Conservation (phyloP, 2,888 invertebrate genomes). For the Nomada ruficornis region DNA sequence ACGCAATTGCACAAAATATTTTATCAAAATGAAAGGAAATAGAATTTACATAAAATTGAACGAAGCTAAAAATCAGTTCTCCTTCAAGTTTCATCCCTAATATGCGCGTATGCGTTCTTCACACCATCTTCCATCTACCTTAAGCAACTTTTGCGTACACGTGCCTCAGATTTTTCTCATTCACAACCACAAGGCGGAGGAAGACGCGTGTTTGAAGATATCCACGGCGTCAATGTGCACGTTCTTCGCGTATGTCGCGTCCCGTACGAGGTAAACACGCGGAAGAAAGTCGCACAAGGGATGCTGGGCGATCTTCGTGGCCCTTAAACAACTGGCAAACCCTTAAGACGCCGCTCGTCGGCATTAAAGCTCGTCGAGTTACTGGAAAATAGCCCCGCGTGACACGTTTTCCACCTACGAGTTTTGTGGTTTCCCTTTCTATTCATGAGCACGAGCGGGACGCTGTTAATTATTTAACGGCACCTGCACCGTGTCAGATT, state of each 20-base stretch:
- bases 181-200: neutral
- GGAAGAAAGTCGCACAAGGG: neutral
- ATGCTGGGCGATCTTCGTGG: neutral
- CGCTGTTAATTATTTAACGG: neutral
- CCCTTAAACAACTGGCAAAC: conserved; percentile 14
- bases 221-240: neutral
- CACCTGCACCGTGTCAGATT: too few species aligned
- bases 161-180: neutral
- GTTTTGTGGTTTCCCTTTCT: neutral
- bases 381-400: neutral
- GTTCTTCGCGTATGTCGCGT: neutral
- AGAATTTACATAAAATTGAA: neutral
- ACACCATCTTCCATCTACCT: neutral
- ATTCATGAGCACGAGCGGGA: neutral
- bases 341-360: conserved; percentile 17
- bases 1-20: too few species aligned
- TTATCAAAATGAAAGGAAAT: too few species aligned
- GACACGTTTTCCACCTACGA: neutral
- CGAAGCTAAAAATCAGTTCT: neutral
- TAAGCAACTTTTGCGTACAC: neutral
- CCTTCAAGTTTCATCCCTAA: neutral
- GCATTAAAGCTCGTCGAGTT: conserved; percentile 18
- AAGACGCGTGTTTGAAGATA: neutral
- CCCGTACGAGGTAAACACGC: neutral
- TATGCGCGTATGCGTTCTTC: neutral